Conservation (phyloP, 2,113 vertebrate genomes). For the Eptesicus fuscus region DNA sequence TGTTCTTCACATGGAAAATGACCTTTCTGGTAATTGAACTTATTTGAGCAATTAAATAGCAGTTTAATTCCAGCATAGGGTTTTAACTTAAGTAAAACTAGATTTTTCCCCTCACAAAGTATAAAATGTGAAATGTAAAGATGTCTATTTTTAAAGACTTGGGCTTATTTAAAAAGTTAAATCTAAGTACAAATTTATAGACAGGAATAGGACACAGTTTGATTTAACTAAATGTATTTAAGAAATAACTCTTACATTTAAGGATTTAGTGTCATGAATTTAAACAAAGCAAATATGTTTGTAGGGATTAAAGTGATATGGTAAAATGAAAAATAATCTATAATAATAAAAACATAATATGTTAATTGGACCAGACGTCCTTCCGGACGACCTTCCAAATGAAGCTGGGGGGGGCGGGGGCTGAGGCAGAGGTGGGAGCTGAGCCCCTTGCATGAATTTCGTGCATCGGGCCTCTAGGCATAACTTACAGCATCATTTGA, state of each 20-base stretch:
- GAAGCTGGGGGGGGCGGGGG: no score
- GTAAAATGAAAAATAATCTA: conserved; percentile 17
- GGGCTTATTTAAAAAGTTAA: conserved; percentile 24
- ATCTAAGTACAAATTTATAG: background rate
- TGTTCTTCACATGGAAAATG: conserved; percentile 32
- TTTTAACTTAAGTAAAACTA: conserved; percentile 39
- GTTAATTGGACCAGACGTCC: no score
- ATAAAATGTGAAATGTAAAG: conserved; percentile 25
- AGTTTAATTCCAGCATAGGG: background rate
- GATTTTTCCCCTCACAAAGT: background rate
- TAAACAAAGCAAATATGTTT: conserved; percentile 9
- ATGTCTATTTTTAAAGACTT: conserved; percentile 15
- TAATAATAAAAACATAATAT: no score
- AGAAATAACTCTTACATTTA: conserved; percentile 30
- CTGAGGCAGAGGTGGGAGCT: no score
- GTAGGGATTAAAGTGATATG: background rate
- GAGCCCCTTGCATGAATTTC: no score
- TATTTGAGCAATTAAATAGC: conserved; percentile 39
- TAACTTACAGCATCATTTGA: conserved; percentile 4
- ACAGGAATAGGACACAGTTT: background rate
- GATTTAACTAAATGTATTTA: conserved; percentile 28
- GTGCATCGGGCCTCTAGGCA: background rate
- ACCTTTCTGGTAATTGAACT: conserved; percentile 71
- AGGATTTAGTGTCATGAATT: conserved; percentile 11
- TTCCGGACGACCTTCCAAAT: no score